These are phyloP conservation scores for Eupleurogrammus muticus DNA, from an alignment of 2,797 vertebrate species.

Conservation along the genomic window DNA sequence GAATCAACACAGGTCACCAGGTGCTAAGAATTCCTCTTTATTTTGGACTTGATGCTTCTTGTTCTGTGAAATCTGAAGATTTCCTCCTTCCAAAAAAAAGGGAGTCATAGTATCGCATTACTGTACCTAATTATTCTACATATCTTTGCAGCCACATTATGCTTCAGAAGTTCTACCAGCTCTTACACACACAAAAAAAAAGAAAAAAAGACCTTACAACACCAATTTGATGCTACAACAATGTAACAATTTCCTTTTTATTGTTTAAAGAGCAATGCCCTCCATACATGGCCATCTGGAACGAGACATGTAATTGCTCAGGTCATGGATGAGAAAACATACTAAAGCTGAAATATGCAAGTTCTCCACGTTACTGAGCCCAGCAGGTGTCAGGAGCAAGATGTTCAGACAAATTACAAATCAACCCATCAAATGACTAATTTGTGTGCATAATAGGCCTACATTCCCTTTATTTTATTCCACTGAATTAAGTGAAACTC, in stretches of 20 bases:
- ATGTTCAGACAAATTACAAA: slow-evolving; percentile 1
- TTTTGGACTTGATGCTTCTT: slow-evolving; percentile 39
- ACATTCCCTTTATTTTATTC: neutral
- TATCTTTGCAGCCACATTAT: slow-evolving; percentile 12
- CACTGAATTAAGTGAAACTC: neutral
- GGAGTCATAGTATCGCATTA: slow-evolving; percentile 10
- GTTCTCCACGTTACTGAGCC: neutral
- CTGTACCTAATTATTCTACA: slow-evolving; percentile 1
- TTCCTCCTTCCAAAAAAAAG: neutral
- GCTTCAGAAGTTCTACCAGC: neutral
- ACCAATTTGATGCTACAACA: neutral
- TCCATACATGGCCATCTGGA: neutral
- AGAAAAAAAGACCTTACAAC: neutral
- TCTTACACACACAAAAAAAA: neutral
- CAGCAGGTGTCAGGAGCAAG: neutral
- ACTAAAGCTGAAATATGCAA: slow-evolving; percentile 1
- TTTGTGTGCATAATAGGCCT: neutral
- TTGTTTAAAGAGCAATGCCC: neutral
- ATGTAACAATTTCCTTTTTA: neutral
- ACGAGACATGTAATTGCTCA: neutral
- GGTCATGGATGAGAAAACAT: neutral
- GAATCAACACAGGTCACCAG: slow-evolving; percentile 70
- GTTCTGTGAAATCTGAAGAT: slow-evolving; percentile 30
- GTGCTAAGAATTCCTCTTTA: slow-evolving; percentile 50
- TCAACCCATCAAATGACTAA: neutral